Conservation (phyloP, 2,888 invertebrate species). For the Margaritifera margaritifera region DNA sequence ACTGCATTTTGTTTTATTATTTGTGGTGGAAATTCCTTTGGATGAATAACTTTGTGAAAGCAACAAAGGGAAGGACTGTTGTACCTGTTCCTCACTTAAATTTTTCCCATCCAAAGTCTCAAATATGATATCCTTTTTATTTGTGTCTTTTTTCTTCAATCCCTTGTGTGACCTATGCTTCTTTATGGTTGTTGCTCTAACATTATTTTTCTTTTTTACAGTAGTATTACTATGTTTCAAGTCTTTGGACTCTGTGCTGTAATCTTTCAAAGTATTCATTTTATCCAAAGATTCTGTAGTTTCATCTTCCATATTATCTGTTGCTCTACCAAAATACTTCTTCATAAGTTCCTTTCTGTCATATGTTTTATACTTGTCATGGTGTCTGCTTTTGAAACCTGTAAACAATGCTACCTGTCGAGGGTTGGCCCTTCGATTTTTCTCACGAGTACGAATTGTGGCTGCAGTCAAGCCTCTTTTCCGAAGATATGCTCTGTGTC, state of each 20-base stretch:
- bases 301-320: neutral
- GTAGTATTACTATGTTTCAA: no score
- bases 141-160: no score
- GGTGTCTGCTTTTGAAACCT: neutral
- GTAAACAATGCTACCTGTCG: no score
- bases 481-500: conserved; percentile 41
- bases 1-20: neutral
- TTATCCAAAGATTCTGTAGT: conserved; percentile 7
- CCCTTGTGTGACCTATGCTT: no score
- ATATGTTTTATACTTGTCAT: conserved; percentile 10
- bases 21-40: neutral
- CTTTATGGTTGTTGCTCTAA: no score
- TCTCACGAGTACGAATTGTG: no score
- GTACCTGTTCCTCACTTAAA: conserved; percentile 1
- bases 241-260: no score
- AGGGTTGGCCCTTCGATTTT: no score
- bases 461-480: conserved; percentile 10
- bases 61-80: conserved; percentile 1
- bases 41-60: no score
- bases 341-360: conserved; percentile 3
- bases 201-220: no score
- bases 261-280: neutral
- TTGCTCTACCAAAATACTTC: conserved; percentile 4
- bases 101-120: conserved; percentile 16
- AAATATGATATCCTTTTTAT: conserved; percentile 3